Base-by-base conservation (phyloP, 2,888 invertebrate genomes). In the Lasioglossum vierecki region DNA sequence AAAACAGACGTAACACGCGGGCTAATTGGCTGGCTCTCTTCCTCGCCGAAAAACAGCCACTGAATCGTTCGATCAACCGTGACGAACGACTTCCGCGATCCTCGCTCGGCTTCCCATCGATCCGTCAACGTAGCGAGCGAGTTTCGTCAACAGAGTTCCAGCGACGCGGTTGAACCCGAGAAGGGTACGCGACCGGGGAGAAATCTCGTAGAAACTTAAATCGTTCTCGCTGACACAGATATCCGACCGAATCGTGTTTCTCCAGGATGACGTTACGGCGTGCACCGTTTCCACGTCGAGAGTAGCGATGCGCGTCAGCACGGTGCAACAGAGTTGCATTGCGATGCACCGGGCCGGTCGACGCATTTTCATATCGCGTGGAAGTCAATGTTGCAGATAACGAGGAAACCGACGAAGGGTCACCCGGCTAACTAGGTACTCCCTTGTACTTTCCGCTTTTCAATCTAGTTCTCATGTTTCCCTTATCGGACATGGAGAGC, bases 151-250 rank as follows among this genome's bases (percentile, higher is more conserved):
- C 18, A n/a, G 39, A 41, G 70, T 57, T 41, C 46, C 44, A 76
- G 35, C 18, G 39, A 70, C 30, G 22, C 11, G 60, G 4, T 4
- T 22, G 30, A 79, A 73, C 41, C 66, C 44, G 39, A 46, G 49
- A 74, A 46, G 68, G 26, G 30, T 26, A 72, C 49, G 26, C 13
- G 78, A 66, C 71, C 35, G 79, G 46, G 78, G 84, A 83, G 84
- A 84, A 84, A 84, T 79, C 84, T 84, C 76, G 71, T 84, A 79
- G 84, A 84, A 84, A 84, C 79, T 84, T 79, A n/a, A 76, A 79
- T 84, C 84, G 79, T 84, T 84, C 84, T 76, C 84, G 35, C 84
- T 84, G 84, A 79, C 84, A 84, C n/a, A 84, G 84, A 84, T 66
- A 66, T 84, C 75, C 79, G 22, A 66, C 71, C 39, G 84, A 79